Percentiles rank a stretch among this genome's conserved stretches.
These are phyloP conservation scores for Avahi laniger DNA, from an alignment of 2,797 vertebrate genomes.

Conservation along the genomic window DNA sequence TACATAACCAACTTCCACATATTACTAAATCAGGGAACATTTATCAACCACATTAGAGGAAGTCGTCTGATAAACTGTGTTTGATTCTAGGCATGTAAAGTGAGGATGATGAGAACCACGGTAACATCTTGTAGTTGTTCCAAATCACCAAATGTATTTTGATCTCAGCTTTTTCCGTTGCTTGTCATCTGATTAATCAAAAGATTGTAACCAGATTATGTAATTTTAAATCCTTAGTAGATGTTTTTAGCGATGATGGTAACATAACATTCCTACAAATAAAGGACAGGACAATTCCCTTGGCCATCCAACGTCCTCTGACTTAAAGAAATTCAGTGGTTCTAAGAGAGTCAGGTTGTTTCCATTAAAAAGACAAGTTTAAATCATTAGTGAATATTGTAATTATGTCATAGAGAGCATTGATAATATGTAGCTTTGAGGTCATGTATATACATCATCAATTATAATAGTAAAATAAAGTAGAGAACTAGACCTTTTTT, in stretches of 20 bases:
- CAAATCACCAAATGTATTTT: constrained; percentile 61
- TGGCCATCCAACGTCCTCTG: not conserved
- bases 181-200: constrained; percentile 42
- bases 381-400: not conserved
- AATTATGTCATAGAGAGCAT: not conserved
- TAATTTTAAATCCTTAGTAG: constrained; percentile 53
- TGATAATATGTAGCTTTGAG: not conserved
- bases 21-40: constrained; percentile 59
- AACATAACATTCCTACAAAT: not conserved
- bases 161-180: constrained; percentile 52
- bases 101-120: constrained; percentile 37
- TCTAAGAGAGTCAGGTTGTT: not conserved
- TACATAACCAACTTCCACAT: constrained; percentile 54
- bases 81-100: constrained; percentile 49
- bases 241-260: not conserved
- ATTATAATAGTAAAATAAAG: constrained; percentile 26
- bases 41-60: constrained; percentile 45
- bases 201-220: constrained; percentile 54
- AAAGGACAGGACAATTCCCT: not conserved
- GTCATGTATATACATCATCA: not conserved
- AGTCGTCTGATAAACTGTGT: constrained; percentile 46
- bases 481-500: not conserved
- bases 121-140: constrained; percentile 53
- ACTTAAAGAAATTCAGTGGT: constrained; percentile 3
- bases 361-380: not conserved